phyloP scores from a whole-genome alignment of 2,797 vertebrate genomes.

The Ibycter americanus region DNA sequence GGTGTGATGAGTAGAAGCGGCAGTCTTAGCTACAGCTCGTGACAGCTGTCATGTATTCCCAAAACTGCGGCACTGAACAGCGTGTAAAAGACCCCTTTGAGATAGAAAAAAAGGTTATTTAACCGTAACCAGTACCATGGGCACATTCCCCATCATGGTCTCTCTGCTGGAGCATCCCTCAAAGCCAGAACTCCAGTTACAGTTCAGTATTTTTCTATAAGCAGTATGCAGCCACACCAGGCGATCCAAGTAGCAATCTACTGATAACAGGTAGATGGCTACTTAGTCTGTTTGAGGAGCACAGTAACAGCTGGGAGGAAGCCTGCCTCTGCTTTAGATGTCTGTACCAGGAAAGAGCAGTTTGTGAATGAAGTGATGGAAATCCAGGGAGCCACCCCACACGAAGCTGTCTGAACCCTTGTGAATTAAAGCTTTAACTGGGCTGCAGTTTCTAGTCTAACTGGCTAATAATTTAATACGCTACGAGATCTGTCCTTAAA shows the following conservation, averaged over 20 bases:
- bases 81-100: neutral
- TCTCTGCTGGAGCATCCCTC: neutral
- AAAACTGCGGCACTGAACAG: neutral
- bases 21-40: neutral
- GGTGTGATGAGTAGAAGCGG: neutral
- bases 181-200: neutral
- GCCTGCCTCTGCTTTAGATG: neutral
- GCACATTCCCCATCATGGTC: neutral
- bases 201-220: neutral
- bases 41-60: neutral
- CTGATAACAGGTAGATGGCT: neutral
- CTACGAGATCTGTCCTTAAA: neutral
- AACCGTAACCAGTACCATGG: neutral
- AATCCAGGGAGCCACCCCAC: neutral
- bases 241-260: neutral
- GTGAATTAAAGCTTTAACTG: neutral
- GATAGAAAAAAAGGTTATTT: neutral
- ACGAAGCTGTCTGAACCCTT: neutral
- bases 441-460: neutral
- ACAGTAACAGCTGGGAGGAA: neutral
- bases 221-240: neutral
- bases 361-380: neutral
- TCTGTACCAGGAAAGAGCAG: neutral
- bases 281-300: neutral
- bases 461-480: neutral